A percentile compares a stretch with the other conserved stretches of the same genome.
Conservation (phyloP, 2,888 invertebrate species). For the Caenorhabditis panamensis region DNA sequence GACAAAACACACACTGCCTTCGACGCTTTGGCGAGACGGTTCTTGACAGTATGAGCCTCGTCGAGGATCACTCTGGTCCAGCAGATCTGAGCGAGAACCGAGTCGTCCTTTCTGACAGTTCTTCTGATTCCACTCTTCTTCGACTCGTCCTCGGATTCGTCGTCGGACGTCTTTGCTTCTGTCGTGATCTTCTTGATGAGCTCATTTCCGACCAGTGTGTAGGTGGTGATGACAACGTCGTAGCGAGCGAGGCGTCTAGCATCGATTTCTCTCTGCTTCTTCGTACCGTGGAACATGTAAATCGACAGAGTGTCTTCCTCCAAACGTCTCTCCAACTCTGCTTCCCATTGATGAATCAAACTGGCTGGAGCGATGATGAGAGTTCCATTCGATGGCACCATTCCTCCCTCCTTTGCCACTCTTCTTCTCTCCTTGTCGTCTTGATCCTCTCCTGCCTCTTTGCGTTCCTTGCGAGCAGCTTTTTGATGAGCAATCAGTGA, state of each 20-base stretch:
- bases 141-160: conserved; percentile 30
- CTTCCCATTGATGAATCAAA: conserved; percentile 91
- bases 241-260: conserved; percentile 79
- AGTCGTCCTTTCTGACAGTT: conserved; percentile 58
- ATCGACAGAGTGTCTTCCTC: conserved; percentile 85
- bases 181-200: conserved; percentile 74
- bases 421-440: conserved; percentile 57
- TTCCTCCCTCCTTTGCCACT: conserved; percentile 57
- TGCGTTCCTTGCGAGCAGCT: conserved; percentile 64
- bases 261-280: conserved; percentile 81
- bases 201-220: conserved; percentile 85
- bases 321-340: conserved; percentile 85
- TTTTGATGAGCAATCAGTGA: conserved; percentile 82
- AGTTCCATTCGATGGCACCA: conserved; percentile 81
- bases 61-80: conserved; percentile 94
- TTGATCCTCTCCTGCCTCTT: conserved; percentile 58
- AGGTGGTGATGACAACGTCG: conserved; percentile 93
- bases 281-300: conserved; percentile 89
- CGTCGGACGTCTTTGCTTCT: conserved; percentile 21
- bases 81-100: conserved; percentile 84
- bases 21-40: conserved; percentile 84
- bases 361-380: conserved; percentile 95
- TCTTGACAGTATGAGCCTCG: conserved; percentile 94
- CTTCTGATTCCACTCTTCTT: conserved; percentile 30
- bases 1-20: conserved; percentile 86